Evolutionary conservation across 2,888 invertebrate species (phyloP), one percentile per base, ranked within the genome.

Genomic region (Achlya flavicornis): DNA sequence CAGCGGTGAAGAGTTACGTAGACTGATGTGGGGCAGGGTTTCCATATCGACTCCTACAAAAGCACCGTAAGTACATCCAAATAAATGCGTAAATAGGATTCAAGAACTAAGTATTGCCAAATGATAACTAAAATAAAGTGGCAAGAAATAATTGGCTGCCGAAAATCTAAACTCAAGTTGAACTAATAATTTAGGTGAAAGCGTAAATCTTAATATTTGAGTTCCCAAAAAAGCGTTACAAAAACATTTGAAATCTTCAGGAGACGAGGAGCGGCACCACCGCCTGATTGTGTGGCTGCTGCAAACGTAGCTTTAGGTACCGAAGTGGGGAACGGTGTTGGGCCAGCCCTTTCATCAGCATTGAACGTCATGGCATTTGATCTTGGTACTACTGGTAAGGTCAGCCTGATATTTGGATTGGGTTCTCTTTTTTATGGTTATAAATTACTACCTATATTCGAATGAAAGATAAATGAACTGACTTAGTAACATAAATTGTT

Each of bases 21-120:
- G 97, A 59, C 93, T 98, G 57, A 98, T 98, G 98, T 98, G 98
- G 98, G 98, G 98, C 14, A 94, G 98, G 38, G 97, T 97, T 43
- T 97, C 97, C 0, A 97, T 98, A 73, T 97, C 97, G 10, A 97
- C 98, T 4, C 98, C 98, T 0, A 96, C 97, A 14, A 97, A 97
- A 89, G 94, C 95, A 3, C 94, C 82, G 88, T 89, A 69, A 86
- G 86, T 76, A 53, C 12, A 16, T 19, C n/a, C n/a, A n/a, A n/a
- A n/a, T n/a, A n/a, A 61, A 11, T n/a, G 4, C 3, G 3, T 41
- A 41, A 41, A 43, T 19, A 12, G 43, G 14, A 10, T 41, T 41
- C 3, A 11, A 0, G 11, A 7, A 14, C 43, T 14, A n/a, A n/a
- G n/a, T n/a, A 38, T 38, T 38, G 7, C 38, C 38, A 38, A 38